Evolutionary conservation across 30 jellyfish, hydroid and myxozoan genomes (phyloP).

Genomic region (Cassiopea xamachana): DNA sequence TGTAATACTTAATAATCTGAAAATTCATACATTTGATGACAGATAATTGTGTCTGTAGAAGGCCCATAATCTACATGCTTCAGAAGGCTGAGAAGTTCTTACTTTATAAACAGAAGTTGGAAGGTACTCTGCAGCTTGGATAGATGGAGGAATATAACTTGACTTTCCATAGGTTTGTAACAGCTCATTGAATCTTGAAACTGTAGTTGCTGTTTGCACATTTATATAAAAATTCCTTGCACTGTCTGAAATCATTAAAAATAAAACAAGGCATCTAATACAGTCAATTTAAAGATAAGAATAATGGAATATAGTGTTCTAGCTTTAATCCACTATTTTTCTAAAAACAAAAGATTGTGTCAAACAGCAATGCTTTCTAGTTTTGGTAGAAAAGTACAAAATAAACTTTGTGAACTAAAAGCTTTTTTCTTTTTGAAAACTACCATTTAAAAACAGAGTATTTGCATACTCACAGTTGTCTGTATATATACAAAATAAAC

Average conservation of each 20-base stretch:
- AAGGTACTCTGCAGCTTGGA: conserved; percentile 22
- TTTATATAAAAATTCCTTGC: conserved; percentile 81
- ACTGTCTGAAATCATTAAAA: conserved; percentile 56
- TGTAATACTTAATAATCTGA: no score
- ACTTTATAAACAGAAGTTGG: conserved; percentile 76
- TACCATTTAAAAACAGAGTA: no score
- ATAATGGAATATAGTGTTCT: background rate
- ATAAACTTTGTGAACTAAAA: no score
- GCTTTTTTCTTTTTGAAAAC: no score
- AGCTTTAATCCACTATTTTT: no score
- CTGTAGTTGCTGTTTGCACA: conserved; percentile 78
- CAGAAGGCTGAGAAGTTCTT: no score
- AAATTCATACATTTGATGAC: no score
- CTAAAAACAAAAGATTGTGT: no score
- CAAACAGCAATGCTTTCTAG: no score
- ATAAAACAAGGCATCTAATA: background rate
- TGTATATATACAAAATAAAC: conserved; percentile 83
- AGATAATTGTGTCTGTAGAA: no score
- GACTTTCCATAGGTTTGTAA: conserved; percentile 64
- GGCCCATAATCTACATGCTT: no score
- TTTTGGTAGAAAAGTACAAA: no score
- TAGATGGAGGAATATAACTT: conserved; percentile 43
- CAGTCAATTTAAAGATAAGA: background rate
- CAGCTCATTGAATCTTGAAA: conserved; percentile 62
- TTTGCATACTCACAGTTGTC: conserved; percentile 83